Conservation (phyloP, 1,140 invertebrate genomes). For the Meloidogyne chitwoodi region DNA sequence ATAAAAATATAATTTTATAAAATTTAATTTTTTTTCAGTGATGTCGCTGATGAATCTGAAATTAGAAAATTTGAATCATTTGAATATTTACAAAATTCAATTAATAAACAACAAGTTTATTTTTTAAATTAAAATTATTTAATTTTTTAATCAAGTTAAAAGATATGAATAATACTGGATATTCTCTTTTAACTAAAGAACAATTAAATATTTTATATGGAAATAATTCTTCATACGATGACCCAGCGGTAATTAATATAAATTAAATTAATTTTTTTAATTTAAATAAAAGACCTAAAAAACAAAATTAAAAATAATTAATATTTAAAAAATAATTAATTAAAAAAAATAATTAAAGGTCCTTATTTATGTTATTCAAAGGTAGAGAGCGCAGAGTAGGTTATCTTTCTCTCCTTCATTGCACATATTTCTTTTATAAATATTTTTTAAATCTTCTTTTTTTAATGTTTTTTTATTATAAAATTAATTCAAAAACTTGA, state of each 20-base stretch:
- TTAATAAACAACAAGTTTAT: constrained; percentile 45
- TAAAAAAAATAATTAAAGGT: too few species aligned
- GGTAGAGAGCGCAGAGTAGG: too few species aligned
- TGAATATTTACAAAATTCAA: constrained; percentile 35
- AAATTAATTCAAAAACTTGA: too few species aligned
- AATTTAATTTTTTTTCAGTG: too few species aligned
- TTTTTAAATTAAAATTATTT: background rate
- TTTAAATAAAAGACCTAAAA: constrained; percentile 1
- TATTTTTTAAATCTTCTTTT: too few species aligned
- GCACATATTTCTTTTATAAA: too few species aligned
- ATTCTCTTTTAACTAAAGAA: constrained; percentile 36
- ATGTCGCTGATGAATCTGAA: constrained; percentile 42
- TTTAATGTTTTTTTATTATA: too few species aligned
- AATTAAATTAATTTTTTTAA: constrained; percentile 12
- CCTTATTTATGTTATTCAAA: too few species aligned
- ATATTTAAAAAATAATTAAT: too few species aligned
- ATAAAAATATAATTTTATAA: too few species aligned
- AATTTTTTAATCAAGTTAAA: constrained; percentile 27
- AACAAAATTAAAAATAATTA: too few species aligned
- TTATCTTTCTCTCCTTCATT: too few species aligned
- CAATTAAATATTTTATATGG: constrained; percentile 53
- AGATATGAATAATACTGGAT: constrained; percentile 52
- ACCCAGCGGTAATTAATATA: constrained; percentile 12
- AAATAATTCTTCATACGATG: constrained; percentile 46
- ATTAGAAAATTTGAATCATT: constrained; percentile 47